These are phyloP conservation scores for Phymanthus crucifer DNA, from an alignment of 92 coral and sea anemone genomes.

Conservation along the genomic window DNA sequence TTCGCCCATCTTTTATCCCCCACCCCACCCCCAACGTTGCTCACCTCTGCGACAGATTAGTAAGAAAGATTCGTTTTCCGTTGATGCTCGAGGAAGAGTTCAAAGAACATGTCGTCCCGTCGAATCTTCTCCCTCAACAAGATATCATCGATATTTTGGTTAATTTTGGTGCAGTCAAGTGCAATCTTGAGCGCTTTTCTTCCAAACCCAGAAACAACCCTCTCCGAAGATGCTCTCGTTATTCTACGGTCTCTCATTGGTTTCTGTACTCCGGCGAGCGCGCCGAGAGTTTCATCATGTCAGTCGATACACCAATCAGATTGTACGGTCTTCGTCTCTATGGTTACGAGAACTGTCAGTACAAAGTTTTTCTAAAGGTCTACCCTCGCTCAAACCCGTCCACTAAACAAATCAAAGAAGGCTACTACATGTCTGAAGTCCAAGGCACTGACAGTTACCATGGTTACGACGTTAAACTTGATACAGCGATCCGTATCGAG, in stretches of 20 bases:
- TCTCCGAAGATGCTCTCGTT: conserved; percentile 42
- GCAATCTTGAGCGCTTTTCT: conserved; percentile 37
- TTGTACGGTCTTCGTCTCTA: conserved; percentile 76
- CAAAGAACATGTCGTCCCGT: conserved; percentile 49
- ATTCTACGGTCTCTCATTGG: conserved; percentile 44
- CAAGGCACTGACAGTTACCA: conserved; percentile 47
- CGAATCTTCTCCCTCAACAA: conserved; percentile 56
- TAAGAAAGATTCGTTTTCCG: conserved; percentile 73
- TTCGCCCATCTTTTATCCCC: background rate
- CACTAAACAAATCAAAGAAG: conserved; percentile 19
- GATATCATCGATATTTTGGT: conserved; percentile 59
- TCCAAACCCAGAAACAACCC: conserved; percentile 56
- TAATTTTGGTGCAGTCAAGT: conserved; percentile 42
- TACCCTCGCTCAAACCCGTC: conserved; percentile 13
- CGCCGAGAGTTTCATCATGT: conserved; percentile 67
- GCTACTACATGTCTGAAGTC: conserved; percentile 37
- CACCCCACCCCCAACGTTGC: background rate
- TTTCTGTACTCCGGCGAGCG: conserved; percentile 68
- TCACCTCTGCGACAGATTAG: background rate
- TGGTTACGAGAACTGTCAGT: conserved; percentile 66
- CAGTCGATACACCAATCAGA: conserved; percentile 54
- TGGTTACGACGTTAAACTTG: conserved; percentile 79
- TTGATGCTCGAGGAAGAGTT: conserved; percentile 72
- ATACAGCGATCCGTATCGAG: conserved; percentile 56
- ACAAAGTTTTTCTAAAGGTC: conserved; percentile 50